Evolutionary conservation across 2,797 vertebrate genomes (phyloP), one percentile per base, ranked within the genome.

Genomic region (Sebastes kiyomatsui): DNA sequence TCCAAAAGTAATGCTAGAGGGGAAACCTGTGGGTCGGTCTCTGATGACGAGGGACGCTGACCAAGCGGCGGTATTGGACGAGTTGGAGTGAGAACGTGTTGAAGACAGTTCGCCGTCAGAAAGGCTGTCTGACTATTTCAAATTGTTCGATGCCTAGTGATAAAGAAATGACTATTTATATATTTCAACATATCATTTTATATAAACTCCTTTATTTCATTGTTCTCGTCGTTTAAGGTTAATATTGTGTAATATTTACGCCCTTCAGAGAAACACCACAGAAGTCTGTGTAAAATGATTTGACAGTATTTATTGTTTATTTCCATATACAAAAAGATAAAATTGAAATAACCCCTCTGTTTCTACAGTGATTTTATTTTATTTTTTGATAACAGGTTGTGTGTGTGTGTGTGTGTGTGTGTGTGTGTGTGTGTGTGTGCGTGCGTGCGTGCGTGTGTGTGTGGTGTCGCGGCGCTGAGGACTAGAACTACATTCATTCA

Each of bases 271-370:
- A 35, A 65, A 25, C 20, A 30, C 13, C 2, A 7, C 25, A 58
- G 28, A 3, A 4, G 33, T 54, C 35, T 0, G 32, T 62, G 25
- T 84, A 83, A 78, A 87, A 87, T 90, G 62, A 83, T 93, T 93
- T 90, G 90, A 95, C 91, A 91, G 90, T 80, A 90, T 97, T 97
- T 97, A 96, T 95, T 96, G 92, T 97, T 98, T 97, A 96, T 97
- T 97, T 97, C 96, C 95, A 98, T 96, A 96, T 98, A 97, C 96
- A 98, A 98, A 98, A 97, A 97, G 96, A 97, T 97, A 96, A 95
- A 97, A 96, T 96, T 96, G 94, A 97, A 97, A 97, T 96, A 97
- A 93, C 18, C 27, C 33, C 96, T 94, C 90, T 56, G 89, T 79
- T 92, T 89, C 92, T 93, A 91, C 89, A 88, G 67, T 72, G 56